These are phyloP conservation scores for Danio tinwini DNA, from an alignment of 2,797 vertebrate genomes.

Conservation along the genomic window DNA sequence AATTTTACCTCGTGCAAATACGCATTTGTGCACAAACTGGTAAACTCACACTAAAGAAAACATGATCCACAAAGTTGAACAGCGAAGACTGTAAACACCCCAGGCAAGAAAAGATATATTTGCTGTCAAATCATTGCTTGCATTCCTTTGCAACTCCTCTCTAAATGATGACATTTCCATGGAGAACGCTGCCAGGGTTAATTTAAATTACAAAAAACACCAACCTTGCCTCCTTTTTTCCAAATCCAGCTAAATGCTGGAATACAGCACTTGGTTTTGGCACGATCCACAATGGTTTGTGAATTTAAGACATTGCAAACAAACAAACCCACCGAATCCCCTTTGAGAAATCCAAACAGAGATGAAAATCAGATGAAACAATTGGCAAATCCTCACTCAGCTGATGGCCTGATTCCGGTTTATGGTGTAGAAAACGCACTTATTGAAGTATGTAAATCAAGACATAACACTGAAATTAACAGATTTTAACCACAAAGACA, in stretches of 20 bases:
- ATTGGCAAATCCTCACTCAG: conserved; percentile 35
- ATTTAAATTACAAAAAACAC: conserved; percentile 39
- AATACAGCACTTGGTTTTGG: conserved; percentile 62
- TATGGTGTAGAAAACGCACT: conserved; percentile 3
- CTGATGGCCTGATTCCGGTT: conserved; percentile 28
- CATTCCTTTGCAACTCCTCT: conserved; percentile 37
- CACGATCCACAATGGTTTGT: conserved; percentile 33
- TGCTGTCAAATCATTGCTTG: conserved; percentile 38
- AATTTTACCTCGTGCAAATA: conserved; percentile 2
- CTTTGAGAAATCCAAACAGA: conserved; percentile 53
- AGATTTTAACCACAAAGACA: conserved; percentile 1
- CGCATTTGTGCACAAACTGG: neutral
- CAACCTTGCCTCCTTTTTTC: conserved; percentile 30
- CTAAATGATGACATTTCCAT: conserved; percentile 34
- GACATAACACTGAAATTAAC: neutral
- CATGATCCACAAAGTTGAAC: conserved; percentile 7
- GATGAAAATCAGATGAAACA: conserved; percentile 47
- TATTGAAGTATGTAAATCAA: conserved; percentile 6
- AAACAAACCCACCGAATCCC: conserved; percentile 50
- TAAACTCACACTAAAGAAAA: conserved; percentile 16
- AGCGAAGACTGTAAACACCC: conserved; percentile 43
- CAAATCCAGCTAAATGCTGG: conserved; percentile 27
- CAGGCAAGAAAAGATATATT: conserved; percentile 30
- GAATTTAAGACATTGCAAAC: conserved; percentile 39
- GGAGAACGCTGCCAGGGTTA: conserved; percentile 40